Evolutionary conservation across 2,797 vertebrate genomes (phyloP), one percentile per base, ranked within the genome.

Genomic region (Rhincodon typus): DNA sequence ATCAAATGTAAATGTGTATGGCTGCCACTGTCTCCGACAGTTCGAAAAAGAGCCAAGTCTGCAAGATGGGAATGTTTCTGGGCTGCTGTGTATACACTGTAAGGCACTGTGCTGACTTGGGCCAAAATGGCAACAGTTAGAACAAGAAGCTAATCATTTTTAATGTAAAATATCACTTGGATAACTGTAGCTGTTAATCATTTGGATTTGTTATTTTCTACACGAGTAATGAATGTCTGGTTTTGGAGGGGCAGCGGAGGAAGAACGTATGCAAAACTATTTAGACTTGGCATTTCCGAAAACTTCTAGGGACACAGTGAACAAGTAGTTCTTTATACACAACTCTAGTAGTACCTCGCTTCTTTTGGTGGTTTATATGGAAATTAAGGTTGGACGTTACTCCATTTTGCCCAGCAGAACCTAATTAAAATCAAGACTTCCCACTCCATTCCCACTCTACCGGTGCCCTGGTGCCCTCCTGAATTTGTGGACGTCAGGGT

Each of bases 1-100:
- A 95, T 95, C 27, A 95, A 77, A 95, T 95, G 70, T 74, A 77
- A 95, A 74, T 53, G 70, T 95, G 70, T 77, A 95, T 21, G 93
- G 25, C 93, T 72, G 69, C 67, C 67, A 46, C 91, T 94, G 69
- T 94, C 67, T 95, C 94, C 69, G 15, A 53, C 42, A 95, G 94
- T 77, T 95, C 70, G 30, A 34, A 57, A 8, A 5, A 53, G 94
- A 77, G 94, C 70, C 94, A 95, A 95, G 70, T 95, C 70, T 95
- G 94, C 70, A n/a, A 30, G 50, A 50, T 74, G 94, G 46, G 70
- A 95, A 74, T 95, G 46, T 74, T 95, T 74, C 70, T 95, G 70
- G 42, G 70, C 53, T 57, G 70, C 42, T 50, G 67, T 67, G 4
- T 50, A 70, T 42, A 94, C 67, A 94, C 67, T 70, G 94, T 50